These are phyloP conservation scores for Perccottus glenii DNA, from an alignment of 2,113 vertebrate genomes.

Conservation along the genomic window DNA sequence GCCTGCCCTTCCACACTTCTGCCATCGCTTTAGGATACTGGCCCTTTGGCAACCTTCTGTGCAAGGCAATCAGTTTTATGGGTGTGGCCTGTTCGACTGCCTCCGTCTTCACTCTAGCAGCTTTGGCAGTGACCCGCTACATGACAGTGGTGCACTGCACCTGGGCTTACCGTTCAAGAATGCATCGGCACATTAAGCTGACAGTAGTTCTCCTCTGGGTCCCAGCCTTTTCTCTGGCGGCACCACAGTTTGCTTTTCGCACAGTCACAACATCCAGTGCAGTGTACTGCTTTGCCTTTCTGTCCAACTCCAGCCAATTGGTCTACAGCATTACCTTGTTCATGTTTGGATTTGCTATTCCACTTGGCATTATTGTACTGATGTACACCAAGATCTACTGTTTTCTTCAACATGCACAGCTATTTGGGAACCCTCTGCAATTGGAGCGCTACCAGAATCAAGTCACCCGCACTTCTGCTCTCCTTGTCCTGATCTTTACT, in stretches of 20 bases:
- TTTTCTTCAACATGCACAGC: constrained; percentile 65
- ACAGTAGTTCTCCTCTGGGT: constrained; percentile 72
- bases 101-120: constrained; percentile 77
- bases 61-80: constrained; percentile 80
- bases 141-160: constrained; percentile 76
- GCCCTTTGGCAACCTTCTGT: constrained; percentile 77
- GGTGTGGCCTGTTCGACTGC: constrained; percentile 75
- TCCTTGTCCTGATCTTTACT: constrained; percentile 79
- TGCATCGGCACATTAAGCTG: constrained; percentile 52
- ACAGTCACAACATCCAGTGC: constrained; percentile 37
- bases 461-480: constrained; percentile 78
- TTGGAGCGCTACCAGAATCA: constrained; percentile 79
- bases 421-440: constrained; percentile 53
- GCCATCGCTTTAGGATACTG: constrained; percentile 76
- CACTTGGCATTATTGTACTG: constrained; percentile 73
- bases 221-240: constrained; percentile 69
- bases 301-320: constrained; percentile 72
- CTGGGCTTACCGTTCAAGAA: constrained; percentile 67
- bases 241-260: constrained; percentile 78
- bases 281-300: constrained; percentile 78
- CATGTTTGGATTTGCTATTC: constrained; percentile 75
- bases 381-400: constrained; percentile 80
- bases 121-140: constrained; percentile 78
- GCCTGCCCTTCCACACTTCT: constrained; percentile 79
- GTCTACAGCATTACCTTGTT: constrained; percentile 78